Base-by-base conservation (phyloP, 2,888 invertebrate species). In the Vesta saturnalis region DNA sequence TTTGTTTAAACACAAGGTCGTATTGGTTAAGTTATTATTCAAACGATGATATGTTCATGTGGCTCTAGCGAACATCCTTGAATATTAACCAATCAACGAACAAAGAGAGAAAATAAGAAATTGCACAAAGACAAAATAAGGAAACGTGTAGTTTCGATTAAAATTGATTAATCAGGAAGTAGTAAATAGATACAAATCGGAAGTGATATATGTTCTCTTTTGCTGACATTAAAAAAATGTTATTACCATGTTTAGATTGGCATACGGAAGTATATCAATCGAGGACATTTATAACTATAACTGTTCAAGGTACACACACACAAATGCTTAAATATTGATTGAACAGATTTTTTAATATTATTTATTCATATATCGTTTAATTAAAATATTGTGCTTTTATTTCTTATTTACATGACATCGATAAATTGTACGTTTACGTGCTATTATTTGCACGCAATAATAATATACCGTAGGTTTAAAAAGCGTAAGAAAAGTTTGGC, bases 381-480 rank as follows among this genome's bases (percentile, higher is more conserved):
- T 52, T 16, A 18, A 52, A 52, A 52, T 3, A 39, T 1, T n/a
- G 39, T 39, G n/a, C 12, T 52, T 52, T 52, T 52, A 52, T 52
- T 52, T 52, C 52, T 52, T 19, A 52, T 18, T 52, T 52, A 52
- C 52, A 52, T 18, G 22, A 1, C 52, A 52, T 52, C 19, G 12
- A 52, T 52, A 52, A 52, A 52, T 52, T 52, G 12, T 39, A 6
- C 39, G n/a, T 39, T 39, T 39, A 39, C 39, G 39, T 39, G 39
- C 39, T n/a, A 2, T 19, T 52, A 52, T 8, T 52, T 52, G 52
- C 52, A 52, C 52, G 52, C 52, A 19, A 52, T 52, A 16, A 21
- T 19, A 19, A 2, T n/a, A 10, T 1, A 39, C 8, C n/a, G 39
- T 8, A 39, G n/a, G n/a, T 39, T 39, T 39, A 23, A 23, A 23